Evolutionary conservation across 2,797 vertebrate species (phyloP).

Genomic region (Sebastes vulpes): DNA sequence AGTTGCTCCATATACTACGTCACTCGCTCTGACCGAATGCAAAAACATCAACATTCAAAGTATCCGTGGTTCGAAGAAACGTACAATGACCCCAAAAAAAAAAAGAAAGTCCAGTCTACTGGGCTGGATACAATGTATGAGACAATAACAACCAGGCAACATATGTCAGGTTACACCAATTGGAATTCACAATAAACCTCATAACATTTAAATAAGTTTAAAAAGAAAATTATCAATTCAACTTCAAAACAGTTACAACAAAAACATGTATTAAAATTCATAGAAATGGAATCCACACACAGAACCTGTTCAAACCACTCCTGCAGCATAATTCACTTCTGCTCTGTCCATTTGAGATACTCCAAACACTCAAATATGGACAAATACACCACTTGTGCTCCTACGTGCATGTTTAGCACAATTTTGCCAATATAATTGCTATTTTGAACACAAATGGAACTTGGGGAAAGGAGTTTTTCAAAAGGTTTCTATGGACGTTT

Average conservation of each 20-base stretch:
- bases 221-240: background rate
- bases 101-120: too few species aligned
- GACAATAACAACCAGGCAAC: background rate
- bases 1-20: too few species aligned
- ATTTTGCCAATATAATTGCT: background rate
- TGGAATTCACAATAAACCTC: background rate
- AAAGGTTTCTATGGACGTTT: background rate
- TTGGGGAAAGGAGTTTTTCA: background rate
- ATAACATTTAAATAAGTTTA: background rate
- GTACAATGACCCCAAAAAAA: too few species aligned
- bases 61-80: too few species aligned
- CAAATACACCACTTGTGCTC: background rate
- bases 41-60: too few species aligned
- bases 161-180: background rate
- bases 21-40: too few species aligned
- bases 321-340: background rate
- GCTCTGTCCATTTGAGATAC: background rate
- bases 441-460: background rate
- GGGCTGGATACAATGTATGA: background rate
- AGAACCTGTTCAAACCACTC: background rate
- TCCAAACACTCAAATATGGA: background rate
- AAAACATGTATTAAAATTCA: background rate
- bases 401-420: background rate
- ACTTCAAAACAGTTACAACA: background rate
- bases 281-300: background rate